These are phyloP conservation scores for Drosophila nikananu DNA, from an alignment of 1,140 invertebrate genomes.

Conservation along the genomic window DNA sequence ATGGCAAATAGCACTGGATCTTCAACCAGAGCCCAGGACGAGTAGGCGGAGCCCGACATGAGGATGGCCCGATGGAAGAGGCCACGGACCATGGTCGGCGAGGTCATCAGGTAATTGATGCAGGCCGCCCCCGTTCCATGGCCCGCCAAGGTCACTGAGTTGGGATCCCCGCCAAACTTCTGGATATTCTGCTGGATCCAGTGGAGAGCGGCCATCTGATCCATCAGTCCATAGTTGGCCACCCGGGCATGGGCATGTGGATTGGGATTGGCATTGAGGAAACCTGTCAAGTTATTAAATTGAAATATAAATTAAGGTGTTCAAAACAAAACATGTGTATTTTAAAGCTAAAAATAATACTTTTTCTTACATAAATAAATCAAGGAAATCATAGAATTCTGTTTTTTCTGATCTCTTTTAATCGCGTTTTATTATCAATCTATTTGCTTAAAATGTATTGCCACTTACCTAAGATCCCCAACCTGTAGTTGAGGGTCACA, in stretches of 20 bases:
- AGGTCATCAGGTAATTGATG: conserved; percentile 97
- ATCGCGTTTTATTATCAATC: not conserved
- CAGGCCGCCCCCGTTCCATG: conserved; percentile 97
- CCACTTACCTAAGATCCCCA: conserved; percentile 92
- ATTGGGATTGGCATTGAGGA: conserved; percentile 94
- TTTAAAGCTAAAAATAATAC: too few species aligned
- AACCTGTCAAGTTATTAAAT: conserved; percentile 87
- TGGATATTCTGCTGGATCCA: conserved; percentile 97
- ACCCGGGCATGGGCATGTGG: conserved; percentile 92
- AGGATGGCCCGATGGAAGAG: conserved; percentile 96
- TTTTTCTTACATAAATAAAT: not conserved
- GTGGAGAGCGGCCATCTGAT: conserved; percentile 95
- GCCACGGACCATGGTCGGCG: conserved; percentile 95
- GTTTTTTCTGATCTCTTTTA: not conserved
- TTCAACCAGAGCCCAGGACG: conserved; percentile 96
- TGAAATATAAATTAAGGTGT: not conserved
- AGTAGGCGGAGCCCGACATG: conserved; percentile 96
- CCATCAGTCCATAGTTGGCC: conserved; percentile 97
- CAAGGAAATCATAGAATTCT: too few species aligned
- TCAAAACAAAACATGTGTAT: not conserved
- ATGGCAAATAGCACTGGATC: conserved; percentile 95
- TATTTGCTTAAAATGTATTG: not conserved
- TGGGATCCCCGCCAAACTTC: conserved; percentile 95
- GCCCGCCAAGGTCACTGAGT: conserved; percentile 95
- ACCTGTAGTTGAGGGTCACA: conserved; percentile 97